Evolutionary conservation across 2,888 invertebrate genomes (phyloP), one percentile per base, ranked within the genome.

Genomic region (Heteromurus nitidus): DNA sequence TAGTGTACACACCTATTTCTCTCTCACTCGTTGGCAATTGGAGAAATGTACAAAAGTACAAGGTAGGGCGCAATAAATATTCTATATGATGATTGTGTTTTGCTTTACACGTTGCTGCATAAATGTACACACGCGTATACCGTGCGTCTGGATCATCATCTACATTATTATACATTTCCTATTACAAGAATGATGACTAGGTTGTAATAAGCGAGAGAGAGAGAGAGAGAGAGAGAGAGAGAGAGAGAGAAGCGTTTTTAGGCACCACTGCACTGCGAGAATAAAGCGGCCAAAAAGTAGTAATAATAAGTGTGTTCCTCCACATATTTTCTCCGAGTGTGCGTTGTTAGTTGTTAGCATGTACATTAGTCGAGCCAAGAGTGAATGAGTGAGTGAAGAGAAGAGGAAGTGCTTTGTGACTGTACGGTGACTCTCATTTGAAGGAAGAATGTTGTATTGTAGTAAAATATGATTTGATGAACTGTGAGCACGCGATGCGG

Each of bases 381-480:
- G n/a, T n/a, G n/a, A n/a, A n/a, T n/a, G n/a, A n/a, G n/a, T 28
- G 28, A 58, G 7, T 11, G 22, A 58, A 24, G 18, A 9, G 26
- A 50, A 50, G 58, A 58, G 58, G 58, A 58, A 58, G 58, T 58
- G 58, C 58, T 58, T 58, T 28, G 58, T 58, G 28, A 58, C 26
- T 58, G 58, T 28, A 58, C 28, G 24, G 7, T 31, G 36, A 16
- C 20, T 64, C 62, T 64, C 31, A 64, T 64, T 18, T 22, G 18
- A 64, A n/a, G n/a, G n/a, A n/a, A 64, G 31, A 31, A 64, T 64
- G 24, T 30, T 64, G 62, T 64, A 64, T 64, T 36, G 62, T 36
- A n/a, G n/a, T 36, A 82, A 83, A 77, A 79, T 79, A 80, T 67
- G 70, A 82, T 85, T 79, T 85, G 83, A 85, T 85, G 85, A 84